A percentile compares a stretch with the other conserved stretches of the same genome.
Evolutionary conservation across 2,888 invertebrate species (phyloP).

Genomic region (Philaethria dido): DNA sequence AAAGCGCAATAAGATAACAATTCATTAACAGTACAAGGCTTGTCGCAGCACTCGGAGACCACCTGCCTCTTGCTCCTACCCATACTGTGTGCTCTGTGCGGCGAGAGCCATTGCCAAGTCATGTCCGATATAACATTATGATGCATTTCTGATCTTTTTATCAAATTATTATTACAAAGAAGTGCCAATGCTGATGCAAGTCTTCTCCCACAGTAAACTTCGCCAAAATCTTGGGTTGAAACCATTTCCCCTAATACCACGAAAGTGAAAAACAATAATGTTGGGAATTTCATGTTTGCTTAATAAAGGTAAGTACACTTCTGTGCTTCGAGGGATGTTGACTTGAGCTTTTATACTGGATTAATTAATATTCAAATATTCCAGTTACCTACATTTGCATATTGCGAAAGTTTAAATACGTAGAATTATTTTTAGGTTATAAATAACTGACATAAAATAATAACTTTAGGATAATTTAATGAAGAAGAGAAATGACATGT

Average conservation of each 20-base stretch:
- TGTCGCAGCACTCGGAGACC: constrained; percentile 56
- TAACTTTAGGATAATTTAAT: too few relatives aligned
- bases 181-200: constrained; percentile 46
- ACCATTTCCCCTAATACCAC: constrained; percentile 9
- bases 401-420: background rate
- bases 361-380: background rate
- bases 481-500: too few relatives aligned
- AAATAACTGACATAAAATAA: too few relatives aligned
- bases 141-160: constrained; percentile 39
- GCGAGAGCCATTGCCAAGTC: constrained; percentile 48
- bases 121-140: constrained; percentile 9
- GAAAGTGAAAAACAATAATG: constrained; percentile 20
- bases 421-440: background rate
- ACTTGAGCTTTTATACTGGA: constrained; percentile 4
- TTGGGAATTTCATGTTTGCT: constrained; percentile 29
- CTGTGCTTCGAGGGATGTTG: background rate
- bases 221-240: constrained; percentile 15
- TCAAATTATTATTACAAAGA: constrained; percentile 40
- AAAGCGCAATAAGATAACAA: constrained; percentile 51
- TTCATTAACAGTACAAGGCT: constrained; percentile 52
- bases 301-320: background rate
- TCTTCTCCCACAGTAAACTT: constrained; percentile 37
- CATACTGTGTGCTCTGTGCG: constrained; percentile 46
- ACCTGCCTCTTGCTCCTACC: constrained; percentile 52
- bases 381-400: background rate